Evolutionary conservation across 2,113 vertebrate genomes (phyloP), one percentile per base, ranked within the genome.

Genomic region (Otus sunia): DNA sequence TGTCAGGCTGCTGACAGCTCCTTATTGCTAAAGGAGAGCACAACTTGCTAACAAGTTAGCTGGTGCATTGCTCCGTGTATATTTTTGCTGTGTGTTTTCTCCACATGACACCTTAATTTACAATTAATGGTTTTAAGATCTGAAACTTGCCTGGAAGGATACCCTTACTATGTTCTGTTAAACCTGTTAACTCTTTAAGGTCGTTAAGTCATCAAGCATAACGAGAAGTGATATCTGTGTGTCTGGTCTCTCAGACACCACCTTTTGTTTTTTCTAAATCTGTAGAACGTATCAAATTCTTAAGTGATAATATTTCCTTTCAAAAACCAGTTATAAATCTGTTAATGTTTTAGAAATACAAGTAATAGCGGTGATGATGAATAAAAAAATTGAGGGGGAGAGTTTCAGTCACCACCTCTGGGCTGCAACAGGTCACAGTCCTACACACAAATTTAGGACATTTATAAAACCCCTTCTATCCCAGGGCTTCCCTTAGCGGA

Each of bases 1-100:
- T 49, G 47, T 7, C 69, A 20, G 88, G 74, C 69, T 58, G 66
- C 75, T 86, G 91, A 15, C 50, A 91, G 94, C 47, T 78, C 4
- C 89, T 41, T 30, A 0, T 6, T 6, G 82, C 62, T 32, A 1
- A 32, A 75, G 62, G 79, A 85, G 50, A 49, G 9, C 72, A 15
- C 11, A 15, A 3, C 75, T 76, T 5, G 30, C 75, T 34, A 10
- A 56, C 39, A 5, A 16, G 11, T 7, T 2, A 12, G n/a, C 89
- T 30, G 47, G 1, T 26, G 21, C 2, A 3, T 9, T 14, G 49
- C 52, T 71, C 41, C 29, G 6, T 2, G 25, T 1, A 6, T 2
- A 0, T 30, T 39, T 52, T 5, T 41, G 49, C 17, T 20, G 1
- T 0, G 3, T 20, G 49, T 30, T 81, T 41, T 39, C 34, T 72